These are phyloP conservation scores for Aratinga solstitialis DNA, from an alignment of 2,797 vertebrate genomes.

Conservation along the genomic window DNA sequence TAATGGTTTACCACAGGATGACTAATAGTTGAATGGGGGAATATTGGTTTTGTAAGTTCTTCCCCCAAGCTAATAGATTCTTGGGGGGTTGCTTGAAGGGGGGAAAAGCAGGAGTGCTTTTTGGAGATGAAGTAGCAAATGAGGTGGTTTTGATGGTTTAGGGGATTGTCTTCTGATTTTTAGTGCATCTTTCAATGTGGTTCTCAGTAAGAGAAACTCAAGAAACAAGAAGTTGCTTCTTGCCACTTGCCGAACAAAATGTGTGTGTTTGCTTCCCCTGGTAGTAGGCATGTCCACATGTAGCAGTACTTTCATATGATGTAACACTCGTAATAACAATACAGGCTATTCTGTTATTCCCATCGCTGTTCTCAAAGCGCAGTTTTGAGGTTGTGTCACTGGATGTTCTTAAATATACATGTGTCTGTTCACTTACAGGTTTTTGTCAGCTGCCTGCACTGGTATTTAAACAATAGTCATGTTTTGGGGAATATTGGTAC, in stretches of 20 bases:
- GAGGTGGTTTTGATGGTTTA: neutral
- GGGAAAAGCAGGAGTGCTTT: neutral
- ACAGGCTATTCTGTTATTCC: neutral
- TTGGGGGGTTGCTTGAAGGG: neutral
- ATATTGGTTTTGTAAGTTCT: neutral
- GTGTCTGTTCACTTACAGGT: neutral
- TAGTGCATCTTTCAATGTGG: neutral
- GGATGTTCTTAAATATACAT: neutral
- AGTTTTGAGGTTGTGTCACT: neutral
- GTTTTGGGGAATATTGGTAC: neutral
- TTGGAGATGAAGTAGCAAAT: neutral
- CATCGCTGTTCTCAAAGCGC: neutral
- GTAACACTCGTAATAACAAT: neutral
- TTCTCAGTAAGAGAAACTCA: neutral
- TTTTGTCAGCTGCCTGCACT: neutral
- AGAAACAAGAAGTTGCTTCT: neutral
- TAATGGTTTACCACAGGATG: neutral
- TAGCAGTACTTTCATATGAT: neutral
- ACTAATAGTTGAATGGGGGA: neutral
- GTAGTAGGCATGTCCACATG: neutral
- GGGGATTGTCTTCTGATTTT: neutral
- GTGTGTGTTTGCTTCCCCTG: rapidly evolving
- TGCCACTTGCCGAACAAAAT: neutral
- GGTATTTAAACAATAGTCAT: neutral
- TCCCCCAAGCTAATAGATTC: neutral